These are phyloP conservation scores for Rhingia rostrata DNA, from an alignment of 2,888 invertebrate species.

Conservation along the genomic window DNA sequence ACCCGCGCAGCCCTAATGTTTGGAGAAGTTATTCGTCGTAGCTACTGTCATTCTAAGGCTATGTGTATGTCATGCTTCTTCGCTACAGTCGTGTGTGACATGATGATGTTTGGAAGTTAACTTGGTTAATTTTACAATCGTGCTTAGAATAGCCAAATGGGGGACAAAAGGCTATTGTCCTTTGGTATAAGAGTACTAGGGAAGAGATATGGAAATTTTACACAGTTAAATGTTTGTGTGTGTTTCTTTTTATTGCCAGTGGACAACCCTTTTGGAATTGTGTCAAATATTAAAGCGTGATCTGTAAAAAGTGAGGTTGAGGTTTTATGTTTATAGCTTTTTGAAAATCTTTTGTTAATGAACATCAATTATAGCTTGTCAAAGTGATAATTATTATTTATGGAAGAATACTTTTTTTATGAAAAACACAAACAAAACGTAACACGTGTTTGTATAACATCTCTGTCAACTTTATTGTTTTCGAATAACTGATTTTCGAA, in stretches of 20 bases:
- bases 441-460: too few relatives aligned
- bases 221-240: conserved; percentile 3
- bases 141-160: conserved; percentile 22
- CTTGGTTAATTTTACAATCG: conserved; percentile 42
- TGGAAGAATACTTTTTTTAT: too few relatives aligned
- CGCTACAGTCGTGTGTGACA: conserved; percentile 24
- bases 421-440: too few relatives aligned
- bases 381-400: too few relatives aligned
- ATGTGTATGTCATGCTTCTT: conserved; percentile 44
- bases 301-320: background rate
- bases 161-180: conserved; percentile 44
- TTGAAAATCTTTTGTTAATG: background rate
- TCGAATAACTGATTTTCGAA: too few relatives aligned
- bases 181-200: conserved; percentile 1
- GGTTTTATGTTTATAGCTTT: background rate
- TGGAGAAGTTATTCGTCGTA: conserved; percentile 29
- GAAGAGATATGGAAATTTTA: background rate
- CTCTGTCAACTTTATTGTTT: too few relatives aligned
- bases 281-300: too few relatives aligned
- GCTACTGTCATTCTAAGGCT: conserved; percentile 55
- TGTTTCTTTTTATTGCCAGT: background rate
- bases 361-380: too few relatives aligned
- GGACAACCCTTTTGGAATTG: too few relatives aligned
- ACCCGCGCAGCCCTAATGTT: conserved; percentile 14
- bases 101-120: conserved; percentile 40